These are phyloP conservation scores for Mellilla xanthometata DNA, from an alignment of 2,888 invertebrate species.

Conservation along the genomic window DNA sequence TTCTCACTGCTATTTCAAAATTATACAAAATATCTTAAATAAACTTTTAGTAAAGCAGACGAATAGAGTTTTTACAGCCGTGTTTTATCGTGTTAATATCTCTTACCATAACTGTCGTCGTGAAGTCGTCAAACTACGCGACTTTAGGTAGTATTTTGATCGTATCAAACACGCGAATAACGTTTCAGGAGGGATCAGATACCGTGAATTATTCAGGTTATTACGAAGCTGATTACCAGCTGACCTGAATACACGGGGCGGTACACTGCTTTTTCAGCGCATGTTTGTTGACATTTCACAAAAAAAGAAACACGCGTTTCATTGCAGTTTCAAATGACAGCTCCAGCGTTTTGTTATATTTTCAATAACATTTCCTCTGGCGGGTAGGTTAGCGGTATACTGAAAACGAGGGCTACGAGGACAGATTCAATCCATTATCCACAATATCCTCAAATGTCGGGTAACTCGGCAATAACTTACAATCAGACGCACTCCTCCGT, in stretches of 20 bases:
- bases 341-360: constrained; percentile 1
- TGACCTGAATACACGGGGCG: constrained; percentile 55
- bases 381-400: background rate
- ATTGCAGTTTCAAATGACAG: constrained; percentile 15
- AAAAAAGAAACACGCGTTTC: constrained; percentile 14
- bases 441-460: constrained; percentile 16
- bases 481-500: constrained; percentile 34
- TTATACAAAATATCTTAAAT: constrained; percentile 22
- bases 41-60: constrained; percentile 16
- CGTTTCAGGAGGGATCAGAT: constrained; percentile 43
- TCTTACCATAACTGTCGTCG: constrained; percentile 13
- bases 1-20: constrained; percentile 16
- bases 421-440: constrained; percentile 21
- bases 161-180: constrained; percentile 39
- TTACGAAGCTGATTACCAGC: constrained; percentile 58
- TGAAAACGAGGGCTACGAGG: background rate
- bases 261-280: constrained; percentile 34
- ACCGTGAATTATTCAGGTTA: constrained; percentile 58
- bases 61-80: constrained; percentile 12
- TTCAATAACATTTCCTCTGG: background rate
- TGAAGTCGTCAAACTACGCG: constrained; percentile 15
- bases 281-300: constrained; percentile 29
- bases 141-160: constrained; percentile 25
- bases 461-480: constrained; percentile 28
- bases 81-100: constrained; percentile 15